phyloP scores from a whole-genome alignment of 2,113 vertebrate species.

The Otocyon megalotis region DNA sequence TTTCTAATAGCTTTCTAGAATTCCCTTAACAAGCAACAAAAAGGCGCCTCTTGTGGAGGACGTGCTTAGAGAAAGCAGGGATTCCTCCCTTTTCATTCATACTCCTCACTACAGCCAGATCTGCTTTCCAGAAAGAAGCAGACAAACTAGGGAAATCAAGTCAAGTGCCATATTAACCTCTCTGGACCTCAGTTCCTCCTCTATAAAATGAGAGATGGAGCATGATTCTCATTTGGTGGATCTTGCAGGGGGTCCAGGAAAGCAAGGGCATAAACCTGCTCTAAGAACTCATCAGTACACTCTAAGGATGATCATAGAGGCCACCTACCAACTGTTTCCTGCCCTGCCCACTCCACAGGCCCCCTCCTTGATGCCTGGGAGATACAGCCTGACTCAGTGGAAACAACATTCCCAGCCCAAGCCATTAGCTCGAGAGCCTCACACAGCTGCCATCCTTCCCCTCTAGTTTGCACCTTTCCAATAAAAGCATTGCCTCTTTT shows the following conservation, averaged over 20 bases:
- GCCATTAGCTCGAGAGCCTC: slow-evolving; percentile 65
- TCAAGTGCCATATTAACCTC: background rate
- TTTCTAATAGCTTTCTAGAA: background rate
- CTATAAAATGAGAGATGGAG: background rate
- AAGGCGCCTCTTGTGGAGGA: background rate
- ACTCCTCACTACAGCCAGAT: background rate
- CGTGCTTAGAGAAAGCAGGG: background rate
- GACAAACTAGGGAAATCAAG: background rate
- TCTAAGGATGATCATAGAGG: background rate
- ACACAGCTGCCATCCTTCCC: slow-evolving; percentile 56
- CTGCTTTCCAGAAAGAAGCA: background rate
- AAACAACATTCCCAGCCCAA: slow-evolving; percentile 16
- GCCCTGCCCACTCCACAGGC: background rate
- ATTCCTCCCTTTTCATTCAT: background rate
- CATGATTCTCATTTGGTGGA: background rate
- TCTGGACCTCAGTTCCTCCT: background rate
- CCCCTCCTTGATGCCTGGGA: background rate
- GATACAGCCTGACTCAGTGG: background rate
- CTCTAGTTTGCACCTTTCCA: slow-evolving; percentile 77
- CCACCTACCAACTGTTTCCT: too few species aligned
- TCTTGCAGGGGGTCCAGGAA: background rate
- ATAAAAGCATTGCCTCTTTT: slow-evolving; percentile 78
- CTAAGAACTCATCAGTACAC: background rate
- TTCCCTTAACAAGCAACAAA: background rate
- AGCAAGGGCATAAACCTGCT: background rate